A percentile compares a stretch with the other conserved stretches of the same genome.
These are phyloP conservation scores for Archilochus colubris DNA, from an alignment of 2,113 vertebrate genomes.

Conservation along the genomic window DNA sequence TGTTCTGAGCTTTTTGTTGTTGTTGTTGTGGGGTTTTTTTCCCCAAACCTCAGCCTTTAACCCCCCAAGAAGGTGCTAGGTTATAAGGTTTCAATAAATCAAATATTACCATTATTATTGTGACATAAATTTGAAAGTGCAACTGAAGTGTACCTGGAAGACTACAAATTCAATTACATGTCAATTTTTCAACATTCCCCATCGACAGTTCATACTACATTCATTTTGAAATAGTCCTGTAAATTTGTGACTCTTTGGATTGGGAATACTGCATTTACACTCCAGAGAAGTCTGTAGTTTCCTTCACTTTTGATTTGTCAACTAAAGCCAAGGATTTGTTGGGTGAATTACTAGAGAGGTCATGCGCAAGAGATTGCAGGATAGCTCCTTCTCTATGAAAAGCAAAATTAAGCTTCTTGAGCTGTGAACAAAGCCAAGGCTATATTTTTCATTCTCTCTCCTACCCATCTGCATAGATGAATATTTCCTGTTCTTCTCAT, in stretches of 20 bases:
- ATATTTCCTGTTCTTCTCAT: not conserved
- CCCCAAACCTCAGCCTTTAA: not conserved
- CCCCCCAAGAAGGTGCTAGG: rapidly evolving
- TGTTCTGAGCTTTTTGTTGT: not conserved
- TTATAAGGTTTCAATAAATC: not conserved
- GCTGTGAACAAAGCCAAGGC: not conserved
- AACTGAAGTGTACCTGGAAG: not conserved
- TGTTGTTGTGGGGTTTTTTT: not conserved
- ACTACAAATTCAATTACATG: not conserved
- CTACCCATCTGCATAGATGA: not conserved
- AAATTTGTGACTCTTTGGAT: not conserved
- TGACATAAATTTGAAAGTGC: not conserved
- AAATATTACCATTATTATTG: not conserved
- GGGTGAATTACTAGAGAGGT: not conserved
- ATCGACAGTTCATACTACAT: not conserved
- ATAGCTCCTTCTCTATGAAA: not conserved
- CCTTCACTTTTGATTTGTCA: not conserved
- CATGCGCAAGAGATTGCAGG: not conserved
- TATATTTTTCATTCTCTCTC: not conserved
- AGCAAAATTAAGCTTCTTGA: not conserved
- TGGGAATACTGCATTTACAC: not conserved
- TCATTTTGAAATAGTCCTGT: not conserved
- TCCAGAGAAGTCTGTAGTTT: not conserved
- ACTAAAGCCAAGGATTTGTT: not conserved
- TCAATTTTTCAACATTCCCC: not conserved